Evolutionary conservation across 2,113 vertebrate species (phyloP), one percentile per base, ranked within the genome.

Genomic region (Anas platyrhynchos): DNA sequence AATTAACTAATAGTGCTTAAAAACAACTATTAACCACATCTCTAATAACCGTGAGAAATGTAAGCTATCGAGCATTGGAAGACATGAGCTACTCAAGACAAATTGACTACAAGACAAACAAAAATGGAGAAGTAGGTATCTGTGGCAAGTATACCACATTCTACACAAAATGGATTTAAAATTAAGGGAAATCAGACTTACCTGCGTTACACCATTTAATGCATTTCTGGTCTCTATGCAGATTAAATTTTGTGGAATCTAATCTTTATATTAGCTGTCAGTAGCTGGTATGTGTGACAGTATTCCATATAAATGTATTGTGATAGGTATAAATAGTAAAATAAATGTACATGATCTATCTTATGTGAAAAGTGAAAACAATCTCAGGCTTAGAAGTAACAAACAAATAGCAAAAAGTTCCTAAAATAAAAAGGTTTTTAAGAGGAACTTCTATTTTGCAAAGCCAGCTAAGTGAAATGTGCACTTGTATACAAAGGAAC

Each of bases 321-420:
- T 97, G 97, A 96, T 94, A 83, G 90, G 94, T 97, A 88, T 94
- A 75, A 95, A 95, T 97, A 98, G 94, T 97, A 96, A 96, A 81
- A 81, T 10, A 96, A 81, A 81, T 9, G 20, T 94, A 97, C 76
- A 89, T 75, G 61, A 74, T 62, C 96, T 96, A 89, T 62, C 96
- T 96, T 88, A 95, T 91, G 91, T 92, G 83, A 93, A 88, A 65
- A 77, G 91, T 92, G 79, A 93, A 88, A 65, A 77, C 91, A 90
- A 79, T 75, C 94, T 96, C 91, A 95, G 94, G 96, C 91, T 71
- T 96, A 96, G 95, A 97, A 96, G 92, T 77, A 93, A 92, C 78
- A 77, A 79, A 81, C 38, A 78, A 63, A 86, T 52, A 82, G 73
- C 48, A 83, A 86, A 73, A 79, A 73, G 74, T 83, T 95, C 86